These are phyloP conservation scores for Calameuta idolon DNA, from an alignment of 2,888 invertebrate genomes.

Conservation along the genomic window DNA sequence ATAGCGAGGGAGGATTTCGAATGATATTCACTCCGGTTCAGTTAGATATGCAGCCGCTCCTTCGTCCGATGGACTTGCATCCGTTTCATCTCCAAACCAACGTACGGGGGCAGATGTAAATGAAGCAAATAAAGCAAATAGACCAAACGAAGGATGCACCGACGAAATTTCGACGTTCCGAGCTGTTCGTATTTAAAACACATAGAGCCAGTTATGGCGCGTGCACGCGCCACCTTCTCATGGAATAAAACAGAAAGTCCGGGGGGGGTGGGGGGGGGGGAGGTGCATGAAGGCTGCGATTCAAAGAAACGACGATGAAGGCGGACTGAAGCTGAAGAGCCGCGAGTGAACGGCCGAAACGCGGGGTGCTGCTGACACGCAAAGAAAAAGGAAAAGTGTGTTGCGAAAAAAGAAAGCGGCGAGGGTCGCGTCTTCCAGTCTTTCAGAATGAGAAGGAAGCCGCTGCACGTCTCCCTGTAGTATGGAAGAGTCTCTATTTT, in stretches of 20 bases:
- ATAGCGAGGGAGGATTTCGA: not conserved
- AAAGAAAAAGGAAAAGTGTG: conserved; percentile 6
- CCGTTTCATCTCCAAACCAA: not conserved
- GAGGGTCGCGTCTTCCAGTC: conserved; percentile 13
- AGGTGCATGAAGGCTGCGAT: not conserved
- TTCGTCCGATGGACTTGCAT: not conserved
- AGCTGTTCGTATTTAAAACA: too few species aligned
- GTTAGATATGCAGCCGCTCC: not conserved
- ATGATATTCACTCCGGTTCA: not conserved
- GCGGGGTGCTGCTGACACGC: too few species aligned
- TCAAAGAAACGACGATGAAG: too few species aligned
- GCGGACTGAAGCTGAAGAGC: not conserved
- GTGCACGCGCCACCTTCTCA: not conserved
- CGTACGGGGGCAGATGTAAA: not conserved
- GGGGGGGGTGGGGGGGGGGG: too few species aligned
- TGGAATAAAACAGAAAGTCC: not conserved
- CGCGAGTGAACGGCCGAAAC: not conserved
- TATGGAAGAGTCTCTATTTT: conserved; percentile 22
- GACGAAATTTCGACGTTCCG: not conserved
- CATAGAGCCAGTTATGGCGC: too few species aligned
- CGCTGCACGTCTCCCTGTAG: not conserved
- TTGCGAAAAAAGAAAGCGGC: not conserved
- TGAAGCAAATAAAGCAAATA: not conserved
- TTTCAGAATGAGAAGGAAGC: not conserved
- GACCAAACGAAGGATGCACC: not conserved